Percentiles rank a stretch among this genome's conserved stretches.
These are phyloP conservation scores for Erebia ligea DNA, from an alignment of 2,888 invertebrate genomes.

Conservation along the genomic window DNA sequence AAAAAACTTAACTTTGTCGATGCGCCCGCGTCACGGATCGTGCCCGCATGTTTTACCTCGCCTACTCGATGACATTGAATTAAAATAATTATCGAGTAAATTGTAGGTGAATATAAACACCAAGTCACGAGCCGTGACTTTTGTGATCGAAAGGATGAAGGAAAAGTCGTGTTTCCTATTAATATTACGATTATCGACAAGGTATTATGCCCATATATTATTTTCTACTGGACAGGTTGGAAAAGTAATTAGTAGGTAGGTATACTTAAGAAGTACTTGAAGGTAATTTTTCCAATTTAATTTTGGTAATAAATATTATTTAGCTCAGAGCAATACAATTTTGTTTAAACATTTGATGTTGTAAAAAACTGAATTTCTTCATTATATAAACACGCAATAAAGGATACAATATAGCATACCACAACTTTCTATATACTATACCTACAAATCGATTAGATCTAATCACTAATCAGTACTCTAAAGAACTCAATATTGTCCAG, in stretches of 20 bases:
- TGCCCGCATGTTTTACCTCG: slow-evolving; percentile 26
- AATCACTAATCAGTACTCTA: neutral
- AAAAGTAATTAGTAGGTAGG: too few species aligned
- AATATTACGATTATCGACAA: neutral
- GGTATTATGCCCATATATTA: neutral
- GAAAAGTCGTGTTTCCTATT: slow-evolving; percentile 1
- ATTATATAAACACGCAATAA: too few species aligned
- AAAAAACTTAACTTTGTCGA: slow-evolving; percentile 17
- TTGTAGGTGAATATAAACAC: slow-evolving; percentile 18
- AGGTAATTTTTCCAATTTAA: too few species aligned
- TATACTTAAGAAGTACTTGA: too few species aligned
- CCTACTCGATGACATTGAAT: slow-evolving; percentile 40
- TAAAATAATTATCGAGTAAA: slow-evolving; percentile 32
- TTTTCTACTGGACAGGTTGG: too few species aligned
- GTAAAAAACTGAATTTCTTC: too few species aligned
- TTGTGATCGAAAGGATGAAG: slow-evolving; percentile 1
- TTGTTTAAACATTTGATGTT: too few species aligned
- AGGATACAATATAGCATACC: too few species aligned
- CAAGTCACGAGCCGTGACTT: slow-evolving; percentile 20
- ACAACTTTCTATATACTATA: neutral
- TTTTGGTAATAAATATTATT: too few species aligned
- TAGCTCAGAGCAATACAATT: too few species aligned
- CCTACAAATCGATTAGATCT: neutral
- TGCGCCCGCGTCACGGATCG: slow-evolving; percentile 25
- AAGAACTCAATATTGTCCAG: neutral